Evolutionary conservation across 2,113 vertebrate species (phyloP).

Genomic region (Raphicerus campestris): DNA sequence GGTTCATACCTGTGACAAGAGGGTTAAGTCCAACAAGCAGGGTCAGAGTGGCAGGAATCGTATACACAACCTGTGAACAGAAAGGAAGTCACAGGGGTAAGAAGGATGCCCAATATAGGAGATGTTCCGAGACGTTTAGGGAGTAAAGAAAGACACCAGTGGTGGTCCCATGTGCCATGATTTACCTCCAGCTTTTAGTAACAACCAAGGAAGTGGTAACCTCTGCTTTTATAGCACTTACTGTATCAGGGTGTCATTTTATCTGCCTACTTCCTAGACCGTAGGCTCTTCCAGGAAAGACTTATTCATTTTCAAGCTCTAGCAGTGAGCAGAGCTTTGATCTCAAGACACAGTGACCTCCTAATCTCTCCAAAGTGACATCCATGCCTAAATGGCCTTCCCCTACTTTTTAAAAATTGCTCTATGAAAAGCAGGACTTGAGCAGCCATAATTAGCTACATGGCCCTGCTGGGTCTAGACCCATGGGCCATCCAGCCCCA

Average conservation of each 20-base stretch:
- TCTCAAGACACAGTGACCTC: background rate
- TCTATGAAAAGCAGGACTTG: background rate
- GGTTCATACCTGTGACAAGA: constrained; percentile 86
- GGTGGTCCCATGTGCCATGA: rapidly evolving
- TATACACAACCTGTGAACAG: constrained; percentile 85
- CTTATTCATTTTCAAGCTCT: background rate
- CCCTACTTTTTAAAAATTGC: background rate
- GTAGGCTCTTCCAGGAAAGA: background rate
- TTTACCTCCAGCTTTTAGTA: background rate
- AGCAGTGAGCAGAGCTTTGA: background rate
- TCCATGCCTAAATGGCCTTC: background rate
- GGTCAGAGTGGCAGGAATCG: constrained; percentile 86
- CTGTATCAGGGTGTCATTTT: background rate
- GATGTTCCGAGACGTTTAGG: background rate
- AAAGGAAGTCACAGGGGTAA: background rate
- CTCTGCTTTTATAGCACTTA: background rate
- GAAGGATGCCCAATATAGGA: background rate
- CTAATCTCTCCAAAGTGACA: background rate
- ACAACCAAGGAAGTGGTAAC: background rate
- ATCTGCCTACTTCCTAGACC: background rate
- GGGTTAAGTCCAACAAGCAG: constrained; percentile 83
- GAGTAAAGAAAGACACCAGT: background rate
- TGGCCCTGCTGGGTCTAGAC: background rate
- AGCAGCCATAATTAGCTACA: background rate
- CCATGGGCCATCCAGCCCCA: too few species aligned